Percentiles rank a stretch among this genome's conserved stretches.
These are phyloP conservation scores for Oreochromis spilurus DNA, from an alignment of 2,113 vertebrate species.

Conservation along the genomic window DNA sequence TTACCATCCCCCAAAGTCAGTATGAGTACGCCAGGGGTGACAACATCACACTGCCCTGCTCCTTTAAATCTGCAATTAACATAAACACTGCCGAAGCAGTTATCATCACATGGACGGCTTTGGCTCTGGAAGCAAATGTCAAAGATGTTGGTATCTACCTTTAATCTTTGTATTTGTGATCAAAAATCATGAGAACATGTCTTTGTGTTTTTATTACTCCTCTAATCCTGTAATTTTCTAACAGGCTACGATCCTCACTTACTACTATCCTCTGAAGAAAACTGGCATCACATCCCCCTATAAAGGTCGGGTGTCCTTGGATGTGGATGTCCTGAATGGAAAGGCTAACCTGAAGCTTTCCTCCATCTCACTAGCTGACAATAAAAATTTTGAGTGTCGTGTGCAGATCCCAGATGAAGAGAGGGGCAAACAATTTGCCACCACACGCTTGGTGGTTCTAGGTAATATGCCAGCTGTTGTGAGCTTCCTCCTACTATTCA, in stretches of 20 bases:
- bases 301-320: not conserved
- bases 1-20: fast-evolving
- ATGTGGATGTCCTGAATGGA: not conserved
- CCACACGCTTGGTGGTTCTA: conserved; percentile 43
- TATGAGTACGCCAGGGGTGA: conserved; percentile 30
- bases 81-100: too few relatives aligned
- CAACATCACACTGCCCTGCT: not conserved
- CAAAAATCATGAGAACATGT: too few relatives aligned
- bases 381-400: conserved; percentile 40
- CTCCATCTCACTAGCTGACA: conserved; percentile 26
- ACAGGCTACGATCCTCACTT: conserved; percentile 38
- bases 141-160: too few relatives aligned
- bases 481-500: too few relatives aligned
- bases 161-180: too few relatives aligned
- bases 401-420: not conserved
- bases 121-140: too few relatives aligned
- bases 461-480: too few relatives aligned
- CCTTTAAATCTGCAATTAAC: too few relatives aligned
- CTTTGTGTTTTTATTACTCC: too few relatives aligned
- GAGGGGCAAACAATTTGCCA: not conserved
- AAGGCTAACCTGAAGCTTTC: conserved; percentile 34
- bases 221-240: too few relatives aligned
- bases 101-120: too few relatives aligned
- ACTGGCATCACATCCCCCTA: too few relatives aligned
- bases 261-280: not conserved